Conservation (phyloP, 2,113 vertebrate genomes). For the Silurus glanis region DNA sequence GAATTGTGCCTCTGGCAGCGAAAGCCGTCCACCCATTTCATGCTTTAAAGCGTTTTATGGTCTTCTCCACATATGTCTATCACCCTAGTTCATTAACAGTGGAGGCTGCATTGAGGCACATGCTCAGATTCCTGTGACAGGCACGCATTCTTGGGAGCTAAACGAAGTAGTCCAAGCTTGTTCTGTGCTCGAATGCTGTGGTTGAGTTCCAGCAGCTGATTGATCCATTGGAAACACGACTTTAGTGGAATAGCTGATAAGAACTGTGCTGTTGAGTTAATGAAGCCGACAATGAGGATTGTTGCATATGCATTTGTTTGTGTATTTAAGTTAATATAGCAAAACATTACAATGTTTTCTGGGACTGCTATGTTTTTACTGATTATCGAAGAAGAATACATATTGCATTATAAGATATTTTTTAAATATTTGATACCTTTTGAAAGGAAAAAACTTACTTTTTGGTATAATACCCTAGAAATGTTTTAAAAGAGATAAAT, state of each 20-base stretch:
- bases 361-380: too few relatives aligned
- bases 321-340: neutral
- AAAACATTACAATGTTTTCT: neutral
- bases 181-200: neutral
- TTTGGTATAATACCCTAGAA: too few relatives aligned
- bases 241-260: slow-evolving; percentile 1
- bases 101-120: neutral
- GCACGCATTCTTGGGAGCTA: slow-evolving; percentile 14
- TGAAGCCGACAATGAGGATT: neutral
- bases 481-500: too few relatives aligned
- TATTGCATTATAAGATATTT: too few relatives aligned
- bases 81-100: slow-evolving; percentile 61
- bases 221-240: neutral
- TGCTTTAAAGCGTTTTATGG: slow-evolving; percentile 58
- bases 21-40: slow-evolving; percentile 54
- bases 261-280: neutral
- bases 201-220: slow-evolving; percentile 11
- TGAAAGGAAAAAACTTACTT: too few relatives aligned
- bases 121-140: slow-evolving; percentile 4
- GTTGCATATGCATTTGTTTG: neutral
- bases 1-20: slow-evolving; percentile 37
- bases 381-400: too few relatives aligned
- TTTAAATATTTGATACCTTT: too few relatives aligned
- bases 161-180: slow-evolving; percentile 27
- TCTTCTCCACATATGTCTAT: slow-evolving; percentile 50